Conservation (phyloP, 1,140 invertebrate species). For the Coboldia fuscipes region DNA sequence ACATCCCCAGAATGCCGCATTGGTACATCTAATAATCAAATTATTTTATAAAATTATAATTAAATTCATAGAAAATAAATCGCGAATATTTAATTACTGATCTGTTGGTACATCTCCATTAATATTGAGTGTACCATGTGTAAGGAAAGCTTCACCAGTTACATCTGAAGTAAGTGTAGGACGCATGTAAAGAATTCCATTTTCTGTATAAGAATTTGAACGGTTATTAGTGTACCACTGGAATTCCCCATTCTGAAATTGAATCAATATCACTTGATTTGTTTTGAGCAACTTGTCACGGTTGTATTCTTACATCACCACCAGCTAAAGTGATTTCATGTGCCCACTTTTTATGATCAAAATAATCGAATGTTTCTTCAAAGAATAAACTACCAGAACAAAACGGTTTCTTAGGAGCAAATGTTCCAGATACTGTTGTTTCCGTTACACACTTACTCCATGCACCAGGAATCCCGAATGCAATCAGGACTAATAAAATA, state of each 20-base stretch:
- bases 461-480: background rate
- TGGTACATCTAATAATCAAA: constrained; percentile 35
- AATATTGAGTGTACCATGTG: constrained; percentile 29
- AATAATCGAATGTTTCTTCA: constrained; percentile 35
- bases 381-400: constrained; percentile 35
- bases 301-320: constrained; percentile 30
- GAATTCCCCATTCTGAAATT: constrained; percentile 47
- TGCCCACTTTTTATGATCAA: constrained; percentile 37
- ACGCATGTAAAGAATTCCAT: constrained; percentile 33
- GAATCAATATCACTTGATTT: constrained; percentile 20
- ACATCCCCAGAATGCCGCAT: constrained; percentile 22
- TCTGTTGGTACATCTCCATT: constrained; percentile 33
- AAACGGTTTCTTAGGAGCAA: constrained; percentile 7
- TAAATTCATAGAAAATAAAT: constrained; percentile 1
- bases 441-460: background rate
- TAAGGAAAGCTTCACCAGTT: constrained; percentile 29
- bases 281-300: constrained; percentile 31
- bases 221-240: constrained; percentile 44
- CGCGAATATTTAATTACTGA: constrained; percentile 22
- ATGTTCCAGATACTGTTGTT: background rate
- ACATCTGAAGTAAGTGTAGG: constrained; percentile 35
- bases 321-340: constrained; percentile 43
- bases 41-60: too few relatives aligned
- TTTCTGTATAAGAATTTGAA: constrained; percentile 31
- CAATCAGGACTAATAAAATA: too few relatives aligned